phyloP scores from a whole-genome alignment of 2,797 vertebrate genomes.

The Rhinoraja longicauda region DNA sequence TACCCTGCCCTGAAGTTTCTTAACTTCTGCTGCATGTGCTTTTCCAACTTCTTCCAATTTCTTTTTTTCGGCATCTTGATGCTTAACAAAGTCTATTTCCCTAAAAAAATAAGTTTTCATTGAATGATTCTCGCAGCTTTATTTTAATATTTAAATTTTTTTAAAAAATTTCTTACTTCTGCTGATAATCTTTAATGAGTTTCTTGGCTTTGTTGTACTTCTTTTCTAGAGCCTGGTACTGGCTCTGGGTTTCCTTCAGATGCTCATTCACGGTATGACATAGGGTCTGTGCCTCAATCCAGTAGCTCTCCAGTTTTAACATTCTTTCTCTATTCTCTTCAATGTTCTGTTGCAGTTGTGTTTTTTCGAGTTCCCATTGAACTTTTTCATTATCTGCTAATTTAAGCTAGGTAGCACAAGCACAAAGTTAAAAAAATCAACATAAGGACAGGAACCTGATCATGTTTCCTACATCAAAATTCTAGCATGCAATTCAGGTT shows the following conservation, averaged over 20 bases:
- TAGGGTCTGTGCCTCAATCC: conserved; percentile 94
- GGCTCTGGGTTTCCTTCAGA: conserved; percentile 92
- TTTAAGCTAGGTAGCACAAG: conserved; percentile 65
- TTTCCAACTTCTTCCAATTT: conserved; percentile 92
- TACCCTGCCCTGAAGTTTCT: conserved; percentile 86
- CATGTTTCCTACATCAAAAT: not conserved
- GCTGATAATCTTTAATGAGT: conserved; percentile 96
- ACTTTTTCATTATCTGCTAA: conserved; percentile 91
- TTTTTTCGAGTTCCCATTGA: conserved; percentile 92
- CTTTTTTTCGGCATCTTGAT: conserved; percentile 84
- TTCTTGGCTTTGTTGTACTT: conserved; percentile 99
- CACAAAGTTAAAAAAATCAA: not conserved
- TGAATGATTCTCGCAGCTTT: conserved; percentile 45
- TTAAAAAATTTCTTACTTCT: conserved; percentile 74
- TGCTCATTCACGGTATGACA: conserved; percentile 96
- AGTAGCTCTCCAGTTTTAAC: conserved; percentile 94
- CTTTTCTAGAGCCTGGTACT: conserved; percentile 93
- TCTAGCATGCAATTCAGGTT: not conserved
- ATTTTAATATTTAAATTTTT: not conserved
- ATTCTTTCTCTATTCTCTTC: conserved; percentile 97
- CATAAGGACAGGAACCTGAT: not conserved
- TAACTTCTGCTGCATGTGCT: conserved; percentile 82
- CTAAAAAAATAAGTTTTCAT: conserved; percentile 52
- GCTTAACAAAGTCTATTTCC: conserved; percentile 92
- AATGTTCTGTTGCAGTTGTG: conserved; percentile 89